Evolutionary conservation across 2,797 vertebrate species (phyloP).

Genomic region (Furcifer pardalis): DNA sequence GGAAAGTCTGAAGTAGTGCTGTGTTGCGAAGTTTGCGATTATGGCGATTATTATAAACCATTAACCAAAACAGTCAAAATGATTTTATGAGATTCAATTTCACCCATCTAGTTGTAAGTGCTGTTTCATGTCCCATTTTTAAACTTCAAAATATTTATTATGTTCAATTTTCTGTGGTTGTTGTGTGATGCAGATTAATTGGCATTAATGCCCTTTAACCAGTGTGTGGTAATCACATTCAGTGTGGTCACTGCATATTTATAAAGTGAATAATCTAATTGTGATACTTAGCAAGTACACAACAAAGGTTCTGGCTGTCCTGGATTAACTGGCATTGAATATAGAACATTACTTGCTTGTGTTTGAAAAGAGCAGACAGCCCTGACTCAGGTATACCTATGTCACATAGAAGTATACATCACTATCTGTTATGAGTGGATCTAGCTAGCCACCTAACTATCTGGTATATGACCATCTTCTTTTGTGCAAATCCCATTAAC

Average conservation of each 20-base stretch:
- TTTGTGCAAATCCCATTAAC: neutral
- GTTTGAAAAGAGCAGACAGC: neutral
- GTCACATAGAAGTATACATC: neutral
- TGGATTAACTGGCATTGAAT: neutral
- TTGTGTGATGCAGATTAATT: neutral
- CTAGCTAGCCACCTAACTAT: too few relatives aligned
- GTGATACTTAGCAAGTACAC: neutral
- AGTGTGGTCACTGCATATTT: neutral
- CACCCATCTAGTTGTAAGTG: neutral
- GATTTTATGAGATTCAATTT: accelerated
- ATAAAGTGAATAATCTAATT: neutral
- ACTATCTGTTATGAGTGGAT: neutral
- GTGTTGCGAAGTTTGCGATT: neutral
- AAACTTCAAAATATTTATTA: neutral
- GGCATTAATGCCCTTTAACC: neutral
- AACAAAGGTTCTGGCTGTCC: neutral
- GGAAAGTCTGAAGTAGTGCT: neutral
- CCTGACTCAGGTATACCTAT: neutral
- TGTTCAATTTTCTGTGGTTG: neutral
- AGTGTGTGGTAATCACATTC: neutral
- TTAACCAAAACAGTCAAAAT: neutral
- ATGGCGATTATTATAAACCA: neutral
- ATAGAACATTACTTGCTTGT: neutral
- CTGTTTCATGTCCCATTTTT: neutral
- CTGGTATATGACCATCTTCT: neutral